Evolutionary conservation across 2,113 vertebrate genomes (phyloP), one percentile per base, ranked within the genome.

Genomic region (Orientallactaga bullata): DNA sequence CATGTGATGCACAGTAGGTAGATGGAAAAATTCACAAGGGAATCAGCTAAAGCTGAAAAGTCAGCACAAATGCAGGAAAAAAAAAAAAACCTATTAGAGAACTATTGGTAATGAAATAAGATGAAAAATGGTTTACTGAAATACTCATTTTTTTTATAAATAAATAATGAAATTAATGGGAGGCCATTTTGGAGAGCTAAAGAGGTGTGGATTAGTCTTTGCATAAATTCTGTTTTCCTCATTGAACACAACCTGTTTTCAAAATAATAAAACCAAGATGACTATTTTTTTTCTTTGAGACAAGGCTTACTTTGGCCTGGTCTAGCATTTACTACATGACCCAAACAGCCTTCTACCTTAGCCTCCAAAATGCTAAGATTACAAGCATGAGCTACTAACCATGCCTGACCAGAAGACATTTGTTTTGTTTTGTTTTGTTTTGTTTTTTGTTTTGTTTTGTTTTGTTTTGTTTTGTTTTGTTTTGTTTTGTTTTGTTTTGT

Each of bases 121-220:
- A 86, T 76, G 79, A 24, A 84, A 84, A 63, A 73, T 39, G 26
- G 35, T 58, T 42, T 78, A 68, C 17, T 82, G 15, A 79, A 89
- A 96, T 88, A 80, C 55, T 73, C 58, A 79, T 5, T 86, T 66
- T 86, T 66, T 76, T 24, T 47, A 47, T 65, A 60, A 94, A 55
- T 9, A 95, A 47, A 73, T 24, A 80, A 92, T 42, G n/a, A 95
- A 93, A 63, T 89, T 83, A 90, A 51, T 30, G 77, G 42, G 55
- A 63, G 28, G 24, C 60, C 80, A 73, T 65, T 81, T 37, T n/a
- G 30, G 63, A 86, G 65, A 85, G 28, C 3, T 47, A 28, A 32
- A 85, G 7, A 71, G 47, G 15, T 85, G 4, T 39, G n/a, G 16
- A 16, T 55, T 55, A 55, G 55, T 55, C 55, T 55, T 55, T 73